Percentiles rank a stretch among this genome's conserved stretches.
phyloP scores from a whole-genome alignment of 2,797 vertebrate genomes.

The Margarornis squamiger region DNA sequence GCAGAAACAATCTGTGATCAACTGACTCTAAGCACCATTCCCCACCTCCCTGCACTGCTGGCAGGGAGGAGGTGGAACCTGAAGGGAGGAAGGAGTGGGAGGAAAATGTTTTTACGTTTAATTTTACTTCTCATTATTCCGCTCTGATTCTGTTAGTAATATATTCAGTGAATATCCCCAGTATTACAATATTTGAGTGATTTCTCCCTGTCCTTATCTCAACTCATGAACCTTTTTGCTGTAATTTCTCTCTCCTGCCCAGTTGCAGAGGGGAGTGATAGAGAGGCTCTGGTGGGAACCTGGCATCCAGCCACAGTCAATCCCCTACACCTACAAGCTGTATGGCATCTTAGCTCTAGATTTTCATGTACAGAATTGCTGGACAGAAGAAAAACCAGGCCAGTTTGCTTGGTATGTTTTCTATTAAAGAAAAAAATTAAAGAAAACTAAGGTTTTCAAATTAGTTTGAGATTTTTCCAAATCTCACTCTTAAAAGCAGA shows the following conservation, averaged over 20 bases:
- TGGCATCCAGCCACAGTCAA: not conserved
- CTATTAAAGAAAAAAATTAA: not conserved
- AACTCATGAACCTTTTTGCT: not conserved
- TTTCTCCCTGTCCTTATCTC: not conserved
- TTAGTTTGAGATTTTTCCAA: not conserved
- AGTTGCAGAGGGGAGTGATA: not conserved
- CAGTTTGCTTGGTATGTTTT: not conserved
- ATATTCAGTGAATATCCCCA: rapidly evolving
- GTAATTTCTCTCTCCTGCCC: not conserved
- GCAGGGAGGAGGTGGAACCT: not conserved
- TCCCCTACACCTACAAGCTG: not conserved
- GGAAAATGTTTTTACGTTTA: not conserved
- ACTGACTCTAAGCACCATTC: not conserved
- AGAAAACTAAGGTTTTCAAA: not conserved
- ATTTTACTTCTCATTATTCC: not conserved
- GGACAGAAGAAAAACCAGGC: not conserved
- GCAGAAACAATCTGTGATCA: not conserved
- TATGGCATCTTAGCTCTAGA: not conserved
- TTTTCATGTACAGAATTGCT: not conserved
- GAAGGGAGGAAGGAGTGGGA: no score
- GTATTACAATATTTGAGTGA: not conserved
- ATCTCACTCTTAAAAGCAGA: not conserved
- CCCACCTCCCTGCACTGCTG: not conserved
- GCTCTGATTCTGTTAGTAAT: not conserved
- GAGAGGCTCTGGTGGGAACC: not conserved